Evolutionary conservation across 2,113 vertebrate species (phyloP).

Genomic region (Numida meleagris): DNA sequence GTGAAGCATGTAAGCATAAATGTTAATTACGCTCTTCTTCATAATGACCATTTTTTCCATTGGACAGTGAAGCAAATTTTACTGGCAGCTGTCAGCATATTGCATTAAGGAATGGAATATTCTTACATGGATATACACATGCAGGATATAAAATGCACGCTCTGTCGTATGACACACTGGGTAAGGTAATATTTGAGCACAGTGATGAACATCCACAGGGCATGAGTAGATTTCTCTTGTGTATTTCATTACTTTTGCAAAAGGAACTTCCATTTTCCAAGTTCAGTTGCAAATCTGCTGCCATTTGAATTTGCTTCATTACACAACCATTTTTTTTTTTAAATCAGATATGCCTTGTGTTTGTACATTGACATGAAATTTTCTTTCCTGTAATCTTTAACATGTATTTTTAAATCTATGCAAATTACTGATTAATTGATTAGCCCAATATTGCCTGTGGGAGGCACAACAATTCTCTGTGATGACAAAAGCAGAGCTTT

Average conservation of each 20-base stretch:
- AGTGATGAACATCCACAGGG: neutral
- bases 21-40: neutral
- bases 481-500: neutral
- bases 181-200: neutral
- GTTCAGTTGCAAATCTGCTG: neutral
- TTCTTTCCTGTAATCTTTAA: neutral
- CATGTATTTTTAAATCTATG: neutral
- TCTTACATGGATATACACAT: neutral
- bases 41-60: neutral
- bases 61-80: neutral
- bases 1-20: neutral
- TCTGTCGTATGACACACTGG: neutral
- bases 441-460: neutral
- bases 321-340: neutral
- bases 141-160: neutral
- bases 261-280: conserved; percentile 1
- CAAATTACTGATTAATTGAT: neutral
- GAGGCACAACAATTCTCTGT: neutral
- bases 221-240: neutral
- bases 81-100: neutral
- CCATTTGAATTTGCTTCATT: conserved; percentile 46
- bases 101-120: neutral
- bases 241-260: neutral
- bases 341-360: neutral
- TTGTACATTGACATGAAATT: neutral